Base-by-base conservation (phyloP, 2,797 vertebrate genomes). In the Girardinus metallicus region DNA sequence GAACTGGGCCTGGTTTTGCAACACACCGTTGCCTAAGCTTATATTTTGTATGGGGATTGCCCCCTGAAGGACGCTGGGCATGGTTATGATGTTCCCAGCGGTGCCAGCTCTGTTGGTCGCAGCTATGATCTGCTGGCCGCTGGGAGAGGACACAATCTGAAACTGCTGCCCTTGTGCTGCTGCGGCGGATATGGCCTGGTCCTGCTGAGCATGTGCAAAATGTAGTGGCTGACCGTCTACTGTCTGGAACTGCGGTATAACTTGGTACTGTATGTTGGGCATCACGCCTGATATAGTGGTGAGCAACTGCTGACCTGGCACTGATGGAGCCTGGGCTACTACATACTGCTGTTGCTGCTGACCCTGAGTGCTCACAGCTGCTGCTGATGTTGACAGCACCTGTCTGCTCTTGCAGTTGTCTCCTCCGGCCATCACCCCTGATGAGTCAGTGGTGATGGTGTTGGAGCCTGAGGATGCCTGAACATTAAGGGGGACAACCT, bases 201-300 rank as follows among this genome's bases (percentile, higher is more conserved):
- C 96, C 83, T 96, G 96, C 78, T 95, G 93, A 51, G 97, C 88
- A 31, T 97, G 95, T 74, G 97, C 88, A 10, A 99, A 97, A 87
- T 99, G 98, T 66, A 99, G 92, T 81, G 97, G 96, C 74, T 99
- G 98, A 78, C 98, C 98, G 3, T 99, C 98, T 26, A 98, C 94
- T 1, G 98, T 99, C 91, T 99, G 98, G 91, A 99, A 98, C 85
- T 99, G 98, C 49, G 98, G 98, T 84, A 99, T 98, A 74, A 99
- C 97, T 94, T 99, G 98, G 92, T 99, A 99, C 92, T 99, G 98
- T 92, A 99, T 97, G 80, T 98, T 99, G 3, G 98, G 97, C 95
- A 99, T 93, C 43, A 98, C 86, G 0, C 98, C 96, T 0, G 97
- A 97, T 85, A 99, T 93, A 39, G 97, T 95, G 16, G 97, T 96